Conservation (phyloP, 2,797 vertebrate species). For the Simalia tracyae region DNA sequence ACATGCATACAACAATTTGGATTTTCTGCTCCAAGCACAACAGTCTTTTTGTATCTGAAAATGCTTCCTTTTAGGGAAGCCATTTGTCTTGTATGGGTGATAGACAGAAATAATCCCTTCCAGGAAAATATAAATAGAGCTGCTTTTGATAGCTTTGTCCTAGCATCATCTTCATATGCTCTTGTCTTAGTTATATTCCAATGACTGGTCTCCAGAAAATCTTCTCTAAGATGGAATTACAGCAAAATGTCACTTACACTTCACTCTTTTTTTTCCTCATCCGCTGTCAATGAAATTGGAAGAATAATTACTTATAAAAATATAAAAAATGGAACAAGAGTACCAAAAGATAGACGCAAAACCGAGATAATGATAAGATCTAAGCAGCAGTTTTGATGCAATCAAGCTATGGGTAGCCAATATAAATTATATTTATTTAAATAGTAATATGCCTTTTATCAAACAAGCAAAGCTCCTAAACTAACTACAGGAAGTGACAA, state of each 20-base stretch:
- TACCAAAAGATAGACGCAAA: background rate
- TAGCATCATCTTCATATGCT: background rate
- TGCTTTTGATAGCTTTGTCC: background rate
- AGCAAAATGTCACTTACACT: background rate
- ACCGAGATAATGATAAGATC: background rate
- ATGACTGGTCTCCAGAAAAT: background rate
- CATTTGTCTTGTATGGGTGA: conserved; percentile 1
- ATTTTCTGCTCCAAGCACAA: background rate
- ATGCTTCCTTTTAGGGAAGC: conserved; percentile 1
- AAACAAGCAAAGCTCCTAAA: background rate
- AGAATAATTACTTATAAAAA: background rate
- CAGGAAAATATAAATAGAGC: background rate
- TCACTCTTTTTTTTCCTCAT: background rate
- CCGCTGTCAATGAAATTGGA: background rate
- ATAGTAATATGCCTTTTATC: background rate
- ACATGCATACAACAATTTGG: background rate
- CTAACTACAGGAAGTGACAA: background rate
- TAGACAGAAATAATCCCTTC: background rate
- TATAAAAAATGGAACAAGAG: background rate
- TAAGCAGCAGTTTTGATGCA: background rate
- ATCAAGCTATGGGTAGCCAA: background rate
- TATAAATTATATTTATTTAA: background rate
- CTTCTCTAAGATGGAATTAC: background rate
- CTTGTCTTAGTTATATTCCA: background rate
- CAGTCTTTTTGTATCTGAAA: background rate